These are phyloP conservation scores for Trichosurus vulpecula DNA, from an alignment of 2,797 vertebrate species.

Conservation along the genomic window DNA sequence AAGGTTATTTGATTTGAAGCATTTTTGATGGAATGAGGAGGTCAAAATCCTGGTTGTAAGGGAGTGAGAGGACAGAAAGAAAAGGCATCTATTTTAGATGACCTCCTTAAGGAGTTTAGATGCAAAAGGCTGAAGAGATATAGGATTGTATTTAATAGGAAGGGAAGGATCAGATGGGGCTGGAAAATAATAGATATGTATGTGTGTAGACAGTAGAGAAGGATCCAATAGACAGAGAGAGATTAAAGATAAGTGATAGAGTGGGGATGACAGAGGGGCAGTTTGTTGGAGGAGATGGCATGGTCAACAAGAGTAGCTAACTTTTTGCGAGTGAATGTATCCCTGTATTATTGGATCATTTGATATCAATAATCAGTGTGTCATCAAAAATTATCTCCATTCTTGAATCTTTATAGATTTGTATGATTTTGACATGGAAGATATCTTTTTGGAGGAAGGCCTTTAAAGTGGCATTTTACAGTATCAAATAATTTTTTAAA, in stretches of 20 bases:
- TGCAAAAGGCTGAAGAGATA: neutral
- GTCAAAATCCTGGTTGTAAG: no score
- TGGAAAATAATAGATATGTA: neutral
- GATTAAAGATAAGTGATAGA: neutral
- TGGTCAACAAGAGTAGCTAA: neutral
- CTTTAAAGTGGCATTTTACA: neutral
- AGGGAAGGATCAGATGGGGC: neutral
- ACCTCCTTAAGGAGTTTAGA: neutral
- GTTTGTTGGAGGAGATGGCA: neutral
- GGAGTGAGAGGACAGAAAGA: no score
- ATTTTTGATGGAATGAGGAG: no score
- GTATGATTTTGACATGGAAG: neutral
- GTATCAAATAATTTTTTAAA: neutral
- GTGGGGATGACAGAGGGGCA: neutral
- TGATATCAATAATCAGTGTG: neutral
- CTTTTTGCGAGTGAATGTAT: neutral
- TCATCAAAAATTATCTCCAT: neutral
- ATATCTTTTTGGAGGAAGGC: neutral
- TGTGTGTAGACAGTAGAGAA: neutral
- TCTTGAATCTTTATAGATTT: neutral
- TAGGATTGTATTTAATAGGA: neutral
- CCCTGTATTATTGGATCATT: neutral
- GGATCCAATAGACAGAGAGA: neutral
- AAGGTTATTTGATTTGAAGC: no score
- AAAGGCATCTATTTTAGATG: no score